Evolutionary conservation across 2,797 vertebrate species (phyloP).

Genomic region (Sylvia borin): DNA sequence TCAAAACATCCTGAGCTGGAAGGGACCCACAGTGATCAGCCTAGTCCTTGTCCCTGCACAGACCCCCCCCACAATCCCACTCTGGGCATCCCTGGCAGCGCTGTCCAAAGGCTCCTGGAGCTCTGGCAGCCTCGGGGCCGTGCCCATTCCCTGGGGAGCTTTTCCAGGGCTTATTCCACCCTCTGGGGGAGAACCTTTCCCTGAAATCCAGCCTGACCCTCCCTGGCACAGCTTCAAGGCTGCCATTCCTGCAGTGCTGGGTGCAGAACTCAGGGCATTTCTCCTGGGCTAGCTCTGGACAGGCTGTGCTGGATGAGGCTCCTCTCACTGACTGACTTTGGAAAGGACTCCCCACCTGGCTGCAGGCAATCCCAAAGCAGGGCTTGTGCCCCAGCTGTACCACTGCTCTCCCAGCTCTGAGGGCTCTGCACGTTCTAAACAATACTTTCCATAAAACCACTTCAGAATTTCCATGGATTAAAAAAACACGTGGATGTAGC

Average conservation of each 20-base stretch:
- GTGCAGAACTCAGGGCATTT: accelerated
- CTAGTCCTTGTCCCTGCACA: neutral
- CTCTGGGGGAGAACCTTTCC: neutral
- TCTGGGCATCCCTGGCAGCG: neutral
- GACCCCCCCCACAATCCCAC: accelerated
- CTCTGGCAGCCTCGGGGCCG: neutral
- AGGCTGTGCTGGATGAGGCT: neutral
- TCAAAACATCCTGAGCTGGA: accelerated
- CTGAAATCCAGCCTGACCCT: accelerated
- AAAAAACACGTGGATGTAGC: neutral
- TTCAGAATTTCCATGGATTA: neutral
- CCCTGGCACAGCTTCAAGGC: neutral
- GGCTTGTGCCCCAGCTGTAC: neutral
- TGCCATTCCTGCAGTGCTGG: neutral
- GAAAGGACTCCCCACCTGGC: accelerated
- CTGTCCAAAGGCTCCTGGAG: neutral
- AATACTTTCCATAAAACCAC: neutral
- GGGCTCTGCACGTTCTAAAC: neutral
- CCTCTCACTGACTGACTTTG: neutral
- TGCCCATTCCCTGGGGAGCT: neutral
- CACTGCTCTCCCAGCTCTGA: no score
- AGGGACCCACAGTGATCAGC: neutral
- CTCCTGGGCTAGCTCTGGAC: neutral
- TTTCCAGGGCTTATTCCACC: neutral
- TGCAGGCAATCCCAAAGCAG: neutral